Evolutionary conservation across 92 coral and sea anemone genomes (phyloP), one percentile per base, ranked within the genome.

Genomic region (Umimayanthus chanpuru): DNA sequence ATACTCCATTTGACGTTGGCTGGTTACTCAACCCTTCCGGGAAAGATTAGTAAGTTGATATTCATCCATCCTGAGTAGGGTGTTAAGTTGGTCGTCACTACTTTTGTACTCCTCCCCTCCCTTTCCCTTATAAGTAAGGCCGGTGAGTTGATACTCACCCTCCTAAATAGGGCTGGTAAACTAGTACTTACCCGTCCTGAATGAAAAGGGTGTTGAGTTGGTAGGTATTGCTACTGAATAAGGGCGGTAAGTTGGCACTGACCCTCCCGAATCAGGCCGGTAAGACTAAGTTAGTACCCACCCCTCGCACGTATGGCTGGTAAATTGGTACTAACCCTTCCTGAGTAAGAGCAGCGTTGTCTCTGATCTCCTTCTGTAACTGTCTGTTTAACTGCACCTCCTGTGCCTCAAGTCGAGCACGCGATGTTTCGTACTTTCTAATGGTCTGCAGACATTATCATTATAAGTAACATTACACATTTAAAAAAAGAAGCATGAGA

Each of bases 371-470:
- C 88, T 95, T 97, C 73, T 92, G 99, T 79, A 97, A 92, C 77
- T 97, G 97, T 20, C 97, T 88, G 88, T 92, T 97, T 21, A 97
- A 90, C 88, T 97, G 97, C 41, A 97, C 94, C 50, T 94, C 99
- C 36, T 95, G 98, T 39, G 98, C 94, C 75, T 97, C 99, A 9
- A 95, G 92, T 53, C 94, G 90, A 73, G 94, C 91, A 74, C 94
- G 92, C 15, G 99, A 97, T 73, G 99, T 97, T 85, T 97, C 99
- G 77, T 88, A 93, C 81, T 96, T 92, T 73, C 99, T 88, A 39
- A 92, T 94, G 15, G 50, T 79, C 96, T 94, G 67, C 14, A 11
- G 10, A 58, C 67, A 74, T 58, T 23, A 39, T 39, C 44, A 25
- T 82, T 56, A 65, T 29, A 20, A 21, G 21, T 21, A 32, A 29